phyloP scores from a whole-genome alignment of 2,113 vertebrate species.

The Chascanopsetta lugubris region DNA sequence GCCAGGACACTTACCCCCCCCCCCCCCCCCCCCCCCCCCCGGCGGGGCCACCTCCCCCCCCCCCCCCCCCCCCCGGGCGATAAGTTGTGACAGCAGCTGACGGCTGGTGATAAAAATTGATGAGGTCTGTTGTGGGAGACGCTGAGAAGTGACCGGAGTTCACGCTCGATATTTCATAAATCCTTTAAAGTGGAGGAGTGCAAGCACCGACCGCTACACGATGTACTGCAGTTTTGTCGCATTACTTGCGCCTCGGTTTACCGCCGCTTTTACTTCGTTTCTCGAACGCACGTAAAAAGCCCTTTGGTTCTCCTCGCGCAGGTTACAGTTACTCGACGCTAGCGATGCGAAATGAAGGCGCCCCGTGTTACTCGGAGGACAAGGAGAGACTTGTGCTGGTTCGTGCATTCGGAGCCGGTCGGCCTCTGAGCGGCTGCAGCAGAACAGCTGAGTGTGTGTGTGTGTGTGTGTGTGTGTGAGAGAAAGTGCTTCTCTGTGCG shows the following conservation, averaged over 20 bases:
- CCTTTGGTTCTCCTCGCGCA: not conserved
- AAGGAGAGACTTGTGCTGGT: constrained; percentile 70
- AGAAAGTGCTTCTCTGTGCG: constrained; percentile 60
- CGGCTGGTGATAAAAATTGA: constrained; percentile 20
- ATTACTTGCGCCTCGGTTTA: constrained; percentile 4
- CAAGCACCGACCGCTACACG: not conserved
- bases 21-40: too few species aligned
- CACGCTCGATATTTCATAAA: constrained; percentile 8
- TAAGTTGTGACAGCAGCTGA: constrained; percentile 40
- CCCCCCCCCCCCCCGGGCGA: too few species aligned
- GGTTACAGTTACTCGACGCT: constrained; percentile 53
- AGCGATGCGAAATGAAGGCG: constrained; percentile 47
- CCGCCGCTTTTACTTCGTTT: constrained; percentile 1
- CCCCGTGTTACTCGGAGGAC: constrained; percentile 30
- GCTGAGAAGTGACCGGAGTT: not conserved
- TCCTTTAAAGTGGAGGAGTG: not conserved
- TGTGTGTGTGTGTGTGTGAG: not conserved
- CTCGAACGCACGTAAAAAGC: constrained; percentile 6
- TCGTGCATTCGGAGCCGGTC: constrained; percentile 58
- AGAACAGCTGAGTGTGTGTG: constrained; percentile 72
- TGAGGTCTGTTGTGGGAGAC: not conserved
- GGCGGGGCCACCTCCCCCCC: too few species aligned
- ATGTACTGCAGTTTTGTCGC: constrained; percentile 1
- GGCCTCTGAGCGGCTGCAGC: constrained; percentile 25
- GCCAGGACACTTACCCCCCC: constrained; percentile 4